phyloP scores from a whole-genome alignment of 1,140 invertebrate species.

The Drosophila paulistorum region DNA sequence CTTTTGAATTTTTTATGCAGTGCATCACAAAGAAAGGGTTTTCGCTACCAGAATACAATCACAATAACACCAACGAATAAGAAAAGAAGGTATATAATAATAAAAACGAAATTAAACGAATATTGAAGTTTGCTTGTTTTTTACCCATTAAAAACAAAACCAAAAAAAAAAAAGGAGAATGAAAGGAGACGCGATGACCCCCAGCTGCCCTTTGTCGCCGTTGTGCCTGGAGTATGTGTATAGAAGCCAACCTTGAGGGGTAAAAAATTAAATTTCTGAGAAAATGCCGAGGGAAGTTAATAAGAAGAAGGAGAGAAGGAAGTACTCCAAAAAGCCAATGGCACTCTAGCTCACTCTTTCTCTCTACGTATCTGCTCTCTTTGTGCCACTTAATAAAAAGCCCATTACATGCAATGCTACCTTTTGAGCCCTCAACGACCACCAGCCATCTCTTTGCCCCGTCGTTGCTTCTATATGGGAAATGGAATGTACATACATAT shows the following conservation, averaged over 20 bases:
- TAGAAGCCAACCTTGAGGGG: background rate
- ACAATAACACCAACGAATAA: background rate
- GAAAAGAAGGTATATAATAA: conserved; percentile 7
- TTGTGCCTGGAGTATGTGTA: background rate
- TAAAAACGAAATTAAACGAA: conserved; percentile 4
- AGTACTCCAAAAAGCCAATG: background rate
- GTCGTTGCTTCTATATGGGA: background rate
- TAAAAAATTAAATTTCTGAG: conserved; percentile 10
- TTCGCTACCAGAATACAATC: background rate
- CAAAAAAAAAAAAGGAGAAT: no score
- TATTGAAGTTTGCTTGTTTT: conserved; percentile 1
- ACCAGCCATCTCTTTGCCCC: no score
- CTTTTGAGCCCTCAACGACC: background rate
- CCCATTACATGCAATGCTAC: conserved; percentile 29
- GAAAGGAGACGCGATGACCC: background rate
- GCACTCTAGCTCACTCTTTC: background rate
- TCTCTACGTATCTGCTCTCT: background rate
- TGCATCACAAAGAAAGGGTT: background rate
- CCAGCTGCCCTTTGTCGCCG: background rate
- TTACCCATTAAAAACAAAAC: background rate
- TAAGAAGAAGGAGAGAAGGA: background rate
- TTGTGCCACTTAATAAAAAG: conserved; percentile 37
- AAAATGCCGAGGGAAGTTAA: conserved; percentile 2
- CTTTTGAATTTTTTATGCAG: conserved; percentile 2
- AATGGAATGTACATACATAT: background rate